Conservation (phyloP, 2,797 vertebrate genomes). For the Myioborus melanocephalus region DNA sequence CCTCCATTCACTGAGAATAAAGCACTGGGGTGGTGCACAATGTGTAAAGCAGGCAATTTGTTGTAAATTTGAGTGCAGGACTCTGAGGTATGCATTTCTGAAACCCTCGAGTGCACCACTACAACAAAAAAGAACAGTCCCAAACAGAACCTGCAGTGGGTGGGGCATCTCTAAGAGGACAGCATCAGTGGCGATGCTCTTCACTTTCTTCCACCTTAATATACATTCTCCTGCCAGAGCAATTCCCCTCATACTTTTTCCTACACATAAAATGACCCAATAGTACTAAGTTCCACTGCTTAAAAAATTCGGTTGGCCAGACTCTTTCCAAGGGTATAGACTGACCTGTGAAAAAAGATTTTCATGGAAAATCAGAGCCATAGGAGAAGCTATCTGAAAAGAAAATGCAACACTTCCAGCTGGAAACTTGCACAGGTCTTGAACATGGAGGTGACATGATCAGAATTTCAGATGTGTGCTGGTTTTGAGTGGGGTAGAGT, state of each 20-base stretch:
- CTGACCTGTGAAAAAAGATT: not conserved
- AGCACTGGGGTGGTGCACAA: not conserved
- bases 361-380: not conserved
- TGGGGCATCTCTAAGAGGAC: not conserved
- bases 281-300: not conserved
- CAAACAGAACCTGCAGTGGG: not conserved
- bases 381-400: not conserved
- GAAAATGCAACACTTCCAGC: not conserved
- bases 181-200: not conserved
- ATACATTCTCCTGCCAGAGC: not conserved
- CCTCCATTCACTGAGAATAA: not conserved
- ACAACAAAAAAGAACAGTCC: not conserved
- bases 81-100: not conserved
- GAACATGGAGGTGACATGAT: not conserved
- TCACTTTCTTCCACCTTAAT: not conserved
- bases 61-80: not conserved
- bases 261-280: not conserved
- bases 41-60: not conserved
- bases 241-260: not conserved
- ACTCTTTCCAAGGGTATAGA: not conserved
- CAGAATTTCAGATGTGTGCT: not conserved
- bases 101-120: not conserved
- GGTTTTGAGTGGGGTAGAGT: not conserved
- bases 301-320: not conserved
- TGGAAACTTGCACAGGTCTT: not conserved